Evolutionary conservation across 2,888 invertebrate genomes (phyloP).

Genomic region (Trachelus tabidus): DNA sequence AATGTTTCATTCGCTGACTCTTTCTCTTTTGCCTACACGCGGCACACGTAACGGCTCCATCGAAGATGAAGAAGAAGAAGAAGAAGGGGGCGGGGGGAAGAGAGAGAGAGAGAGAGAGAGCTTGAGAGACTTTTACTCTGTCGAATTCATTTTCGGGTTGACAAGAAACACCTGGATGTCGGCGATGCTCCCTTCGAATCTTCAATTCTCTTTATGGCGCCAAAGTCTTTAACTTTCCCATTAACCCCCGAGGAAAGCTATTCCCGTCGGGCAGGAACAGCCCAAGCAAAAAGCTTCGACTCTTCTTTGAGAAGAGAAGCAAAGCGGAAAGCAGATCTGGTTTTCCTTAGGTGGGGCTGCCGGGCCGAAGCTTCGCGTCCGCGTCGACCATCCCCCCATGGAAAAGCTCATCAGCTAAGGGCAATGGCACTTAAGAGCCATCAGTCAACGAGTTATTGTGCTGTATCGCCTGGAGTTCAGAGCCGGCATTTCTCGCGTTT

Average conservation of each 20-base stretch:
- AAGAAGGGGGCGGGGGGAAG: no score
- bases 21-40: no score
- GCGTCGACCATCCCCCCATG: background rate
- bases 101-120: background rate
- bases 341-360: no score
- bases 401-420: slow-evolving; percentile 8
- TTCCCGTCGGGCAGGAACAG: slow-evolving; percentile 21
- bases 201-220: slow-evolving; percentile 36
- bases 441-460: slow-evolving; percentile 27
- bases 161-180: background rate
- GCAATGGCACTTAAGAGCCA: slow-evolving; percentile 18
- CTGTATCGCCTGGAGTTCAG: slow-evolving; percentile 5
- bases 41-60: background rate
- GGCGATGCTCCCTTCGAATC: slow-evolving; percentile 30
- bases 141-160: background rate
- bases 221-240: slow-evolving; percentile 40
- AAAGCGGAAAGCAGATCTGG: no score
- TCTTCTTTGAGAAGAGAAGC: slow-evolving; percentile 9
- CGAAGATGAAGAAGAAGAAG: background rate
- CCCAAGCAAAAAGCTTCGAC: slow-evolving; percentile 25
- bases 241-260: slow-evolving; percentile 34
- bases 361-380: background rate
- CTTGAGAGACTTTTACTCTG: background rate
- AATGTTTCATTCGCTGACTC: no score
- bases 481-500: slow-evolving; percentile 1